Percentiles rank a stretch among this genome's conserved stretches.
These are phyloP conservation scores for Zoanthus solanderi DNA, from an alignment of 92 coral and sea anemone genomes.

Conservation along the genomic window DNA sequence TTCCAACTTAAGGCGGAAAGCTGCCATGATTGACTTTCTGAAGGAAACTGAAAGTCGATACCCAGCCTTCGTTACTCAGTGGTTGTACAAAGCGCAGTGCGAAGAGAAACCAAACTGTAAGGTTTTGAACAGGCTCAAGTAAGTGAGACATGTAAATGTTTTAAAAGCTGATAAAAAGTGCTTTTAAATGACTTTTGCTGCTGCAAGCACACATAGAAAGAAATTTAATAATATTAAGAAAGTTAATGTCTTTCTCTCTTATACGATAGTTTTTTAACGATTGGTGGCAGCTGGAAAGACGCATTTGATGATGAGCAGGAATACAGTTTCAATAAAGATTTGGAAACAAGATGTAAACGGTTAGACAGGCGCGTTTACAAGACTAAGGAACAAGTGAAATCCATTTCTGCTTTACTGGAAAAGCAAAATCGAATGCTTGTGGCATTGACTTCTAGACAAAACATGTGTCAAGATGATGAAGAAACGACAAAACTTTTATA, in stretches of 20 bases:
- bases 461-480: not conserved
- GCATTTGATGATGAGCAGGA: conserved; percentile 26
- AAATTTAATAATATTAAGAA: no score
- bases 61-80: conserved; percentile 28
- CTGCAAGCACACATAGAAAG: no score
- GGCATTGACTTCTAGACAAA: not conserved
- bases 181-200: not conserved
- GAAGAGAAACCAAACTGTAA: conserved; percentile 28
- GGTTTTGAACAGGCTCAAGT: not conserved
- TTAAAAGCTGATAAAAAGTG: not conserved
- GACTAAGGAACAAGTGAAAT: conserved; percentile 23
- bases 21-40: conserved; percentile 32
- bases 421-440: conserved; percentile 38
- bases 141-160: not conserved
- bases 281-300: not conserved
- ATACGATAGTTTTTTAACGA: no score
- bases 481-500: not conserved
- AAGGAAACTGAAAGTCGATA: conserved; percentile 37
- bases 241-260: not conserved
- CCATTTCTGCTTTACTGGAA: conserved; percentile 22
- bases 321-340: not conserved
- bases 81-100: conserved; percentile 22
- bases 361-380: conserved; percentile 31
- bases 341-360: not conserved
- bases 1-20: conserved; percentile 30